phyloP scores from a whole-genome alignment of 2,888 invertebrate species.

The Subacronicta megacephala region DNA sequence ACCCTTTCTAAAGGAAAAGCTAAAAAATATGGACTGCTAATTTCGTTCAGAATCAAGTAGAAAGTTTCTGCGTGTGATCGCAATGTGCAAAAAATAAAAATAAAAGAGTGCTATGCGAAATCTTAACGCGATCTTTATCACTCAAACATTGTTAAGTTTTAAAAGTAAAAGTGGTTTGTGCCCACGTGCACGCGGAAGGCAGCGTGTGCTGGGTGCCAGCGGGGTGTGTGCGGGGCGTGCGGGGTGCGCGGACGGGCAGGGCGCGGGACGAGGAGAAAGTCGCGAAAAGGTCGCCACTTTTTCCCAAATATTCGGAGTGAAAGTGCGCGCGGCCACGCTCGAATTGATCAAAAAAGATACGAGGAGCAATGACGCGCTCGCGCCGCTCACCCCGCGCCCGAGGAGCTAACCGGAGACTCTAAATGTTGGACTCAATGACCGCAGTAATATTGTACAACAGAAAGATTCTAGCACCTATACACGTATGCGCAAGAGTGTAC shows the following conservation, averaged over 20 bases:
- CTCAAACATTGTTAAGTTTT: conserved; percentile 65
- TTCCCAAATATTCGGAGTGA: conserved; percentile 89
- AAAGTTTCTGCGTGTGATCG: neutral
- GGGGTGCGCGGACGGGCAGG: conserved; percentile 46
- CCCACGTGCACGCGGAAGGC: conserved; percentile 80
- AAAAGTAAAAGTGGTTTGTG: conserved; percentile 85
- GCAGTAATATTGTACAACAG: no score
- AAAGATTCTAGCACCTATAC: no score
- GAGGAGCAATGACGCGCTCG: conserved; percentile 38
- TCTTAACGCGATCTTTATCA: conserved; percentile 21
- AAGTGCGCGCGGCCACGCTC: conserved; percentile 78
- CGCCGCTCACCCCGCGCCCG: neutral
- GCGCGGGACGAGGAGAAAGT: conserved; percentile 79
- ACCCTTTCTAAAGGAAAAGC: neutral
- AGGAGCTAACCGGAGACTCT: conserved; percentile 7
- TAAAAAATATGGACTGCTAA: neutral
- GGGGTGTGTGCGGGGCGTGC: conserved; percentile 52
- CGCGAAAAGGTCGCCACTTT: conserved; percentile 88
- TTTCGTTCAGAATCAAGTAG: neutral
- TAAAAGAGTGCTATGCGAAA: conserved; percentile 2
- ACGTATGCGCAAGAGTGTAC: no score
- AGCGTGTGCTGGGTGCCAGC: conserved; percentile 65
- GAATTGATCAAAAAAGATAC: conserved; percentile 74
- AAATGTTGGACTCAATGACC: no score
- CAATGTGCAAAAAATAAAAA: neutral